Conservation (phyloP, 2,888 invertebrate genomes). For the Ormia ochracea region DNA sequence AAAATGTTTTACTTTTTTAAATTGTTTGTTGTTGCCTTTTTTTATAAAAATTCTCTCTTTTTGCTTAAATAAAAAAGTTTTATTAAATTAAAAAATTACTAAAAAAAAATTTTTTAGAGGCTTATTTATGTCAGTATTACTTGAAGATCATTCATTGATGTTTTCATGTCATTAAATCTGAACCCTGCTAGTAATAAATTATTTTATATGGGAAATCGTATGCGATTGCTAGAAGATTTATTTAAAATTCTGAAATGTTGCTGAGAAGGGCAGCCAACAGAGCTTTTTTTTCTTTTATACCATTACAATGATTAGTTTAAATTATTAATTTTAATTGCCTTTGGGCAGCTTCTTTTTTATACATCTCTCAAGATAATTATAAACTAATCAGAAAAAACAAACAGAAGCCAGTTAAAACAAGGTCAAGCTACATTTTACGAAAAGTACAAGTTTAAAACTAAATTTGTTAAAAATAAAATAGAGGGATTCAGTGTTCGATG, state of each 20-base stretch:
- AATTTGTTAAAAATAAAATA: neutral
- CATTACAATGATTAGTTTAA: neutral
- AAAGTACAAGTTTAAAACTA: neutral
- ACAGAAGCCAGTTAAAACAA: constrained; percentile 28
- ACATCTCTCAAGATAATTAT: constrained; percentile 4
- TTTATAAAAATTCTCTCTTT: too few relatives aligned
- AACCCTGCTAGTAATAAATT: too few relatives aligned
- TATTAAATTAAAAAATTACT: too few relatives aligned
- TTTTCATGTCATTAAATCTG: too few relatives aligned
- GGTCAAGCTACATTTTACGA: constrained; percentile 23
- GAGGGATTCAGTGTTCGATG: too few relatives aligned
- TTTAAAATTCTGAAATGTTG: constrained; percentile 37
- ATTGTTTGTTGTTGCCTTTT: too few relatives aligned
- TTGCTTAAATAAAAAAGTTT: too few relatives aligned
- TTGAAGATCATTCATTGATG: too few relatives aligned
- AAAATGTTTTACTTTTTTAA: too few relatives aligned
- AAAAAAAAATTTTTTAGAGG: too few relatives aligned
- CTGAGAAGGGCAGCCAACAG: constrained; percentile 59
- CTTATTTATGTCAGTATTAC: too few relatives aligned
- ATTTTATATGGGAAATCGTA: constrained; percentile 49
- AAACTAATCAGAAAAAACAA: neutral
- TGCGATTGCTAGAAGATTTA: constrained; percentile 23
- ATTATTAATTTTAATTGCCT: constrained; percentile 14
- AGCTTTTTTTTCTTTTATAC: constrained; percentile 17
- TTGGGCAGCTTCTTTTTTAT: constrained; percentile 35